Conservation (phyloP, 1,140 invertebrate species). For the Heliconius hewitsoni region DNA sequence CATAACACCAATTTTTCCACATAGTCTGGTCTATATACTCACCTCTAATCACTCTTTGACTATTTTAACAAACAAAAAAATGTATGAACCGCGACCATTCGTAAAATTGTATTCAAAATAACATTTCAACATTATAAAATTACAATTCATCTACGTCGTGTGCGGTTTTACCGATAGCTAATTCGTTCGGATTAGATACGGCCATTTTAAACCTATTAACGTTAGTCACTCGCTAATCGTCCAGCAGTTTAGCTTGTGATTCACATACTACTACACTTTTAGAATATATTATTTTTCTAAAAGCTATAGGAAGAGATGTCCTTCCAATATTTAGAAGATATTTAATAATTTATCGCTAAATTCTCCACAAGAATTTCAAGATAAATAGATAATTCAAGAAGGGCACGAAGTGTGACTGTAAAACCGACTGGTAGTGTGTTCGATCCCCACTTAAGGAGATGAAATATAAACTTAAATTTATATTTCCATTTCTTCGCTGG, state of each 20-base stretch:
- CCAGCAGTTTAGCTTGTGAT: conserved; percentile 53
- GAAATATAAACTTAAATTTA: no score
- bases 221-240: conserved; percentile 60
- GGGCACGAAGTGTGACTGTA: no score
- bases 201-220: conserved; percentile 65
- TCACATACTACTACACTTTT: conserved; percentile 39
- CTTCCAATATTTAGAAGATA: no score
- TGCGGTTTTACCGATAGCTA: conserved; percentile 64
- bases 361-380: no score
- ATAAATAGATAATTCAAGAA: no score
- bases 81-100: neutral
- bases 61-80: neutral
- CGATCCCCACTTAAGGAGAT: no score
- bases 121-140: conserved; percentile 25
- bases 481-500: no score
- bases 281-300: neutral
- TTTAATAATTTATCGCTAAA: no score
- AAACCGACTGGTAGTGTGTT: no score
- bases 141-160: conserved; percentile 42
- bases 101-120: conserved; percentile 1
- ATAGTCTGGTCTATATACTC: neutral
- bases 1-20: neutral
- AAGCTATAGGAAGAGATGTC: no score
- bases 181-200: conserved; percentile 64
- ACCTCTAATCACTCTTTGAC: neutral